Evolutionary conservation across 2,888 invertebrate genomes (phyloP), one percentile per base, ranked within the genome.

Genomic region (Cheilosia vulpina): DNA sequence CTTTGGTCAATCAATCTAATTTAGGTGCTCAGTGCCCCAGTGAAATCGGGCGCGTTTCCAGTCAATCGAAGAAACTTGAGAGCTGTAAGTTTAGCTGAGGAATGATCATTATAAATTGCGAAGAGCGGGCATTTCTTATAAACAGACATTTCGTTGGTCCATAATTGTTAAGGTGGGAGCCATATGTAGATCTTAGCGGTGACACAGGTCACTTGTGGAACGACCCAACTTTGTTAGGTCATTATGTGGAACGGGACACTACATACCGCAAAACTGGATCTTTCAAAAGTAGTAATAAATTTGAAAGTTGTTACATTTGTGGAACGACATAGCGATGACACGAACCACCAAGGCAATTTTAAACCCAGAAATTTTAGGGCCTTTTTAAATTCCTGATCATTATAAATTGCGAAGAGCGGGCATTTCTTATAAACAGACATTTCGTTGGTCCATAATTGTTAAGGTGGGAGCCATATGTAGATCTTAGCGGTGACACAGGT

Each of bases 1-100:
- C 60, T 41, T 38, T 63, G 24, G 63, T 58, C 63, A 15, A 57
- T 80, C 47, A 52, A 55, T 69, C 31, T 68, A 43, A 75, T 41
- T 60, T 47, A 71, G 60, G 21, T 58, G 34, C 13, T 4, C 4
- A n/a, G n/a, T n/a, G 31, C 31, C 45, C 45, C 31, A 4, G 55
- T 24, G 6, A 21, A 45, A 6, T 31, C 31, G 9, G 17, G 27
- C 31, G 11, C 31, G 2, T n/a, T 24, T 24, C n/a, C n/a, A 15
- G 53, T 60, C n/a, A 43, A n/a, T 60, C 1, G 60, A 11, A 0
- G 21, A 17, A 60, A 41, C n/a, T 60, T 7, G 43, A 24, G 13
- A 24, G 1, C 6, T 52, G 19, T 21, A 21, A 41, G 21, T 41
- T 41, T 21, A 13, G 38, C 43, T 21, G 9, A 31, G 5, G 17